Evolutionary conservation across 2,888 invertebrate genomes (phyloP), one percentile per base, ranked within the genome.

Genomic region (Nomada ruficornis): DNA sequence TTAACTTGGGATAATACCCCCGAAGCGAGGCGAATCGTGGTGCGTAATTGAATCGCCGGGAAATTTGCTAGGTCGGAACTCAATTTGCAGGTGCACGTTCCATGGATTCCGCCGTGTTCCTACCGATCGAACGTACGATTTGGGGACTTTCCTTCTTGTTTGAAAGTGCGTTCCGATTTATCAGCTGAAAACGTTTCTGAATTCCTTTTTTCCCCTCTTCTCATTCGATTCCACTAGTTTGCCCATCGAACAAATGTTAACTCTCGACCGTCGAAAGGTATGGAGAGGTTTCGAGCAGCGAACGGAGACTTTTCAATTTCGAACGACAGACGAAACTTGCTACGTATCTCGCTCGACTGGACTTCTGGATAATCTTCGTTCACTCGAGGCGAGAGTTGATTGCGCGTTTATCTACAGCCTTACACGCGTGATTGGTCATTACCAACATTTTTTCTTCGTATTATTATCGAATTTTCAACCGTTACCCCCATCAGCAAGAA

Each of bases 401-500:
- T 73, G 75, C 64, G 70, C 85, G 82, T 86, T 86, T 86, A 86
- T 86, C 87, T 87, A 62, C 69, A 54, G 15, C 72, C 64, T 47
- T 73, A 77, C 85, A 85, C 82, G 73, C 86, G 77, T 57, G 36
- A 36, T 36, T 67, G 54, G 36, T 82, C 73, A 75, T 62, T 55
- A 65, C 52, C 60, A 69, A 76, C 70, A 77, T 68, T 15, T 10
- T 36, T 7, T 36, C 7, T 1, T 75, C 74, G 68, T 84, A 82
- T 74, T 72, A 47, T 64, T 70, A 63, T 54, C 50, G 50, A 54
- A 86, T 81, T 82, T 86, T 87, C 60, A 60, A 29, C 47, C 20
- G 15, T 2, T 36, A 5, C 36, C 0, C 36, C 7, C 36, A 0
- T 7, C 36, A 7, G 7, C 7, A 36, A 36, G 1, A 7, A 36